Evolutionary conservation across 2,888 invertebrate genomes (phyloP), one percentile per base, ranked within the genome.

Genomic region (Chloromyia formosa): DNA sequence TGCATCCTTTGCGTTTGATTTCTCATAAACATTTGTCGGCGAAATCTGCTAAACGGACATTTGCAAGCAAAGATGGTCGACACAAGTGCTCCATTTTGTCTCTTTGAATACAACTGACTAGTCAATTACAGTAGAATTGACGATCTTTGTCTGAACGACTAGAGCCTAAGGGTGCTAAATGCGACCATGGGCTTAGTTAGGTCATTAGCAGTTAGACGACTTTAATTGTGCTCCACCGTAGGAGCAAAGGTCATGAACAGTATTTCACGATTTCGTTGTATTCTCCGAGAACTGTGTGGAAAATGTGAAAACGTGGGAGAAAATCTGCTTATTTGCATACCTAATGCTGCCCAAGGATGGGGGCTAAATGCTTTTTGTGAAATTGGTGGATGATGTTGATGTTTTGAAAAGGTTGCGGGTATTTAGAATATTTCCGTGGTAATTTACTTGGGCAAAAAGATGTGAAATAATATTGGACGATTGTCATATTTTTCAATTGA

Each of bases 1-100:
- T 56, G 62, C 49, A 49, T 49, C 49, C 16, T 64, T 40, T 23
- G 40, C 62, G n/a, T 64, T 64, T 42, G 23, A 60, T 27, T 23
- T 60, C 27, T 27, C 23, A 27, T 1, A 23, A 60, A n/a, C 23
- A n/a, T 22, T 27, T 27, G 60, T 27, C 60, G 60, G 10, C 23
- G 7, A 9, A 60, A 60, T 60, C 14, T 23, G 60, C 27, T 60
- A 60, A 60, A 60, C n/a, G 60, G 27, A 18, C n/a, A 3, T 14
- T 23, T 22, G 27, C 27, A n/a, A n/a, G 60, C 49, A 9, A 42
- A 12, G 12, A 42, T 42, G 42, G 42, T 42, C 12, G 42, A 12
- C 12, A n/a, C n/a, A 42, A 42, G 42, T 42, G 42, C 12, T 42
- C 12, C 42, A 42, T 42, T 42, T 42, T 9, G 42, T 42, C 12